These are phyloP conservation scores for Aradophagus sp. DNA, from an alignment of 1,140 invertebrate genomes.

Conservation along the genomic window DNA sequence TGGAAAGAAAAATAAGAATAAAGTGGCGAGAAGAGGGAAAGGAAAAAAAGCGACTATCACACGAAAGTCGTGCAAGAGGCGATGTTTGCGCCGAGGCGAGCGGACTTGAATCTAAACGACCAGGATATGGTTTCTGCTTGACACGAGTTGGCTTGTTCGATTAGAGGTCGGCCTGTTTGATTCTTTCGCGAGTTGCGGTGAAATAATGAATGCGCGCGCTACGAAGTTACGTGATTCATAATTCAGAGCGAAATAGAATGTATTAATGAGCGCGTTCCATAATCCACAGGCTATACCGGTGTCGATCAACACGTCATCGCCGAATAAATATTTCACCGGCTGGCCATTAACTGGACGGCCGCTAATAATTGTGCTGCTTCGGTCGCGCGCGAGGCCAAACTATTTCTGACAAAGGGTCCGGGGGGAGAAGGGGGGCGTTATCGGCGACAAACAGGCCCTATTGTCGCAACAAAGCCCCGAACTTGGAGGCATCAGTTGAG, in stretches of 20 bases:
- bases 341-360: slow-evolving; percentile 43
- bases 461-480: slow-evolving; percentile 50
- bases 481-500: slow-evolving; percentile 50
- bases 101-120: too few species aligned
- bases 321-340: slow-evolving; percentile 52
- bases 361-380: slow-evolving; percentile 51
- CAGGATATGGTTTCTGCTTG: too few species aligned
- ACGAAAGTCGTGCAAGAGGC: too few species aligned
- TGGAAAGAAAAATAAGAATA: too few species aligned
- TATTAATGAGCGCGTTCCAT: slow-evolving; percentile 50
- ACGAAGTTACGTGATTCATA: slow-evolving; percentile 48
- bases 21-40: too few species aligned
- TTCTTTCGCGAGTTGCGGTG: slow-evolving; percentile 18
- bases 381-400: slow-evolving; percentile 34
- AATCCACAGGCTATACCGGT: slow-evolving; percentile 48
- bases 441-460: slow-evolving; percentile 52
- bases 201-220: slow-evolving; percentile 41
- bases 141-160: too few species aligned
- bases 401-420: slow-evolving; percentile 48
- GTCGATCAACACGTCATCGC: slow-evolving; percentile 53
- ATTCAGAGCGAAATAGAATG: slow-evolving; percentile 33
- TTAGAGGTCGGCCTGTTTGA: slow-evolving; percentile 36
- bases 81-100: too few species aligned
- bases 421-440: slow-evolving; percentile 41
- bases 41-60: too few species aligned